Conservation (phyloP, 1,140 invertebrate species). For the Drosophila tristis region DNA sequence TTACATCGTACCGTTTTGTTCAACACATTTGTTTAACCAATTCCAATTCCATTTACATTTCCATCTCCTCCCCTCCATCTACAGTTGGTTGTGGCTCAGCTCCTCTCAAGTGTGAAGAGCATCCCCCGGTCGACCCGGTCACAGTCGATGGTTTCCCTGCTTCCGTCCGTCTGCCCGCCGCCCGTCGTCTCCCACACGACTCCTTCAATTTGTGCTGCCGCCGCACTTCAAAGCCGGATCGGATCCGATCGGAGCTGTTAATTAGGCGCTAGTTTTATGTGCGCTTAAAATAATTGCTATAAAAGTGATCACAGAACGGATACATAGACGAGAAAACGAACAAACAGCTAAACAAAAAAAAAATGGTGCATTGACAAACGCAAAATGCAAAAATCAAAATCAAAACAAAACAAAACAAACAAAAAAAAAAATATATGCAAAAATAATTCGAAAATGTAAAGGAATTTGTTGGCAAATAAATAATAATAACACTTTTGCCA, state of each 20-base stretch:
- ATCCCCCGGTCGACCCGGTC: conserved; percentile 40
- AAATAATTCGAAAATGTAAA: conserved; percentile 31
- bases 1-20: neutral
- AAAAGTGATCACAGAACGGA: conserved; percentile 45
- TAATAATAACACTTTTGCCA: conserved; percentile 7
- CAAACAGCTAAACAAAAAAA: conserved; percentile 36
- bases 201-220: conserved; percentile 41
- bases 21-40: neutral
- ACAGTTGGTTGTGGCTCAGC: conserved; percentile 27
- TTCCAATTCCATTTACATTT: conserved; percentile 16
- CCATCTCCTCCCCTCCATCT: conserved; percentile 9
- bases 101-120: conserved; percentile 36
- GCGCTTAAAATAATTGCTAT: conserved; percentile 75
- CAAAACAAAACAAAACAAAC: conserved; percentile 22
- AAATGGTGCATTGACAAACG: conserved; percentile 52
- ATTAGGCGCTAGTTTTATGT: conserved; percentile 70
- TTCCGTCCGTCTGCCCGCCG: conserved; percentile 11
- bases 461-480: conserved; percentile 25
- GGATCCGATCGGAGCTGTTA: conserved; percentile 47
- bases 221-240: conserved; percentile 61
- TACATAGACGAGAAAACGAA: conserved; percentile 36
- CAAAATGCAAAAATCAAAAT: conserved; percentile 32
- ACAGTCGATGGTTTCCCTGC: conserved; percentile 31
- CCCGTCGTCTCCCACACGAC: conserved; percentile 5
- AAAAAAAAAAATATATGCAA: conserved; percentile 2